A percentile compares a stretch with the other conserved stretches of the same genome.
Conservation (phyloP, 1,140 invertebrate genomes). For the Drosophila sp. region DNA sequence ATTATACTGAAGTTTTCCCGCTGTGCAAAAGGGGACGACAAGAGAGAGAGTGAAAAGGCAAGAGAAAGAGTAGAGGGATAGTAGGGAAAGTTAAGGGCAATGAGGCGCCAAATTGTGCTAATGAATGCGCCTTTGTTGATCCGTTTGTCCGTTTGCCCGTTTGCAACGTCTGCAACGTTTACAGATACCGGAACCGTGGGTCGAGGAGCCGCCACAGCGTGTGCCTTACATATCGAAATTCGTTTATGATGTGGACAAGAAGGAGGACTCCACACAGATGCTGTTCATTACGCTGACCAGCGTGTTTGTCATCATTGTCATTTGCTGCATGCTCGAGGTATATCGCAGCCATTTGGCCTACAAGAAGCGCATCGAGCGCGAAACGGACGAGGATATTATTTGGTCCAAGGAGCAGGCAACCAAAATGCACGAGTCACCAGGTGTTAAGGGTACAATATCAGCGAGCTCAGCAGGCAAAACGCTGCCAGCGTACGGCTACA, state of each 20-base stretch:
- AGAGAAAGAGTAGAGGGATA: not conserved
- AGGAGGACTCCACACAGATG: slow-evolving; percentile 91
- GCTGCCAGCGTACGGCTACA: slow-evolving; percentile 75
- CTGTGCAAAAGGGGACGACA: not conserved
- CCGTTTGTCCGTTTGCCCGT: slow-evolving; percentile 5
- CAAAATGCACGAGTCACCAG: slow-evolving; percentile 86
- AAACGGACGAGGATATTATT: slow-evolving; percentile 89
- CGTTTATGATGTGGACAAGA: slow-evolving; percentile 88
- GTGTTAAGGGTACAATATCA: slow-evolving; percentile 61
- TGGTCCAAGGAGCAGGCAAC: slow-evolving; percentile 88
- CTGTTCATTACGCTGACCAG: slow-evolving; percentile 89
- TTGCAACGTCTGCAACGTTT: not conserved
- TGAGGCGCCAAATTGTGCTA: slow-evolving; percentile 65
- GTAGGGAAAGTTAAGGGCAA: slow-evolving; percentile 11
- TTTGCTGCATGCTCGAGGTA: slow-evolving; percentile 88
- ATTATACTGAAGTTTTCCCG: too few species aligned
- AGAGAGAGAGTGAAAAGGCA: not conserved
- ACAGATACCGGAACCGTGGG: slow-evolving; percentile 89
- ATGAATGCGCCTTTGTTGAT: slow-evolving; percentile 54
- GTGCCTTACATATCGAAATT: slow-evolving; percentile 90
- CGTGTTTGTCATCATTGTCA: slow-evolving; percentile 88
- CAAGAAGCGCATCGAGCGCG: slow-evolving; percentile 88
- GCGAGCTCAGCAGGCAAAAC: slow-evolving; percentile 16
- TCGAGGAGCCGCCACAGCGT: slow-evolving; percentile 91
- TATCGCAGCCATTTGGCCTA: slow-evolving; percentile 88